Percentiles rank a stretch among this genome's conserved stretches.
phyloP scores from a whole-genome alignment of 2,797 vertebrate genomes.

The Alosa sapidissima region DNA sequence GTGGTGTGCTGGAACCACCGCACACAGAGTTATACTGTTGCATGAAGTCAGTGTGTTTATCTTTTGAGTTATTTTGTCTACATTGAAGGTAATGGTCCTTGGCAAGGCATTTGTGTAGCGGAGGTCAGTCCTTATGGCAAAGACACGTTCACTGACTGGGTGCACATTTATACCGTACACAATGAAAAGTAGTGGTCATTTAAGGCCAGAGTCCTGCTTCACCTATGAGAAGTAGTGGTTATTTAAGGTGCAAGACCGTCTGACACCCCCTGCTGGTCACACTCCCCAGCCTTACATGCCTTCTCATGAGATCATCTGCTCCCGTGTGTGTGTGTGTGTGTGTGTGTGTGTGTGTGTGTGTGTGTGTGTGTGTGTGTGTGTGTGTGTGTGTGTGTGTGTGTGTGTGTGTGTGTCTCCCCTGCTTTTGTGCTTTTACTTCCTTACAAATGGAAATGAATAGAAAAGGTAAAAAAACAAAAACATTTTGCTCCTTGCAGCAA shows the following conservation, averaged over 20 bases:
- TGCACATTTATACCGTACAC: slow-evolving; percentile 13
- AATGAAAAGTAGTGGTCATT: slow-evolving; percentile 15
- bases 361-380: no score
- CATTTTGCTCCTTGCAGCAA: slow-evolving; percentile 50
- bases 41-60: not conserved
- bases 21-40: no score
- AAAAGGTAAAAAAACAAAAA: not conserved
- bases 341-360: no score
- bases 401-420: not conserved
- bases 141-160: not conserved
- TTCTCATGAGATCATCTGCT: not conserved
- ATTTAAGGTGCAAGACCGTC: not conserved
- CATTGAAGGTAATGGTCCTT: not conserved
- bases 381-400: no score
- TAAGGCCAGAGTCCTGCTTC: not conserved
- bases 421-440: not conserved
- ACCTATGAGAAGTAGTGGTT: slow-evolving; percentile 16
- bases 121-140: not conserved
- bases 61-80: not conserved
- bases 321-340: no score
- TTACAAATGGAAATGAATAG: slow-evolving; percentile 13
- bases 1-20: no score
- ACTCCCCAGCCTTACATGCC: not conserved
- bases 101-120: not conserved
- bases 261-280: slow-evolving; percentile 69